phyloP scores from a whole-genome alignment of 2,888 invertebrate genomes.

The Tenthredo distinguenda region DNA sequence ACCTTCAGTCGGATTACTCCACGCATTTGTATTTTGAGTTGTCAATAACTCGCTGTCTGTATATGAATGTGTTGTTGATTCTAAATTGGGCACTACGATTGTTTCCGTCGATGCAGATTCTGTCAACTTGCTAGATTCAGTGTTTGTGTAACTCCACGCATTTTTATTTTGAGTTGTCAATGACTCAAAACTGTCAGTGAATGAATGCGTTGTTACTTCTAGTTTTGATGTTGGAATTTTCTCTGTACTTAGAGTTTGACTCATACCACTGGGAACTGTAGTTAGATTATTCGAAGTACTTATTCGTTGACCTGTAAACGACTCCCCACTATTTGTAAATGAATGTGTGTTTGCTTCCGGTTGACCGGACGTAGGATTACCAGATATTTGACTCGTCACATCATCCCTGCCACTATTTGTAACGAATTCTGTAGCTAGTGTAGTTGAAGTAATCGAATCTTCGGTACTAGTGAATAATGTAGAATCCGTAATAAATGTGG shows the following conservation, averaged over 20 bases:
- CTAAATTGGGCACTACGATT: neutral
- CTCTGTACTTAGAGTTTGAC: neutral
- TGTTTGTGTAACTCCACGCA: neutral
- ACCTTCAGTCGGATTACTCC: neutral
- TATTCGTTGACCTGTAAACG: slow-evolving; percentile 21
- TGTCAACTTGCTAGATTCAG: neutral
- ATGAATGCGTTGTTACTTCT: neutral
- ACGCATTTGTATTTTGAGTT: neutral
- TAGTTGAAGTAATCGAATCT: slow-evolving; percentile 30
- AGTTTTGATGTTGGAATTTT: neutral
- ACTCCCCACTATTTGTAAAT: neutral
- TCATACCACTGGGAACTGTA: neutral
- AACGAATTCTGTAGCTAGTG: slow-evolving; percentile 4
- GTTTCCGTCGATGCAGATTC: neutral
- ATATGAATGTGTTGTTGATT: neutral
- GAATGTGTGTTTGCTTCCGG: slow-evolving; percentile 57
- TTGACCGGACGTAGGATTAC: slow-evolving; percentile 53
- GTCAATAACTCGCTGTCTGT: neutral
- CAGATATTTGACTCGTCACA: neutral
- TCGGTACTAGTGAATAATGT: slow-evolving; percentile 1
- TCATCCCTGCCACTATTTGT: neutral
- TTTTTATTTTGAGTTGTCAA: neutral
- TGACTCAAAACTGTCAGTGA: neutral
- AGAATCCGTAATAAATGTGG: slow-evolving; percentile 25
- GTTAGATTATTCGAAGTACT: slow-evolving; percentile 13